Evolutionary conservation across 2,888 invertebrate genomes (phyloP).

Genomic region (Rotaria macrura): DNA sequence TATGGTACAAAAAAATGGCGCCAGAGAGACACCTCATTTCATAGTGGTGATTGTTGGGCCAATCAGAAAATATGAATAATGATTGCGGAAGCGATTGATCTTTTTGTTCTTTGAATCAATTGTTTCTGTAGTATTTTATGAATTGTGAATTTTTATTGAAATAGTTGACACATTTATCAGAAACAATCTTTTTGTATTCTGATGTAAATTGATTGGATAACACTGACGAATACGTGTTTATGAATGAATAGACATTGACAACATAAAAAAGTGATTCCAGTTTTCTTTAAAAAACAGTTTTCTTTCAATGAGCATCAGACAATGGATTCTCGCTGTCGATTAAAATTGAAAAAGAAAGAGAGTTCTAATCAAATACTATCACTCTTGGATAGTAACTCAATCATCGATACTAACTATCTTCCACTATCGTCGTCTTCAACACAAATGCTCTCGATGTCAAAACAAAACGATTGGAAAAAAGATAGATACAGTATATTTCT

Average conservation of each 20-base stretch:
- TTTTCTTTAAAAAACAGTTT: too few species aligned
- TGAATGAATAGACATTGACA: not conserved
- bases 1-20: too few species aligned
- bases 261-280: too few species aligned
- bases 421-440: not conserved
- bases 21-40: too few species aligned
- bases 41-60: too few species aligned
- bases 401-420: not conserved
- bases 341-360: not conserved
- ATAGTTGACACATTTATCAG: too few species aligned
- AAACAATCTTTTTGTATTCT: too few species aligned
- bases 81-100: too few species aligned
- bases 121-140: too few species aligned
- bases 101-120: too few species aligned
- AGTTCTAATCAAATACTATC: not conserved
- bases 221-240: not conserved
- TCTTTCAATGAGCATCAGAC: not conserved
- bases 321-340: not conserved
- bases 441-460: not conserved
- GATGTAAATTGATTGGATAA: not conserved
- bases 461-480: not conserved
- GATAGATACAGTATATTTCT: slow-evolving; percentile 39
- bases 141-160: too few species aligned
- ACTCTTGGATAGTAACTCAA: not conserved
- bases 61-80: too few species aligned